Base-by-base conservation (phyloP, 2,113 vertebrate species). In the Osmerus mordax region DNA sequence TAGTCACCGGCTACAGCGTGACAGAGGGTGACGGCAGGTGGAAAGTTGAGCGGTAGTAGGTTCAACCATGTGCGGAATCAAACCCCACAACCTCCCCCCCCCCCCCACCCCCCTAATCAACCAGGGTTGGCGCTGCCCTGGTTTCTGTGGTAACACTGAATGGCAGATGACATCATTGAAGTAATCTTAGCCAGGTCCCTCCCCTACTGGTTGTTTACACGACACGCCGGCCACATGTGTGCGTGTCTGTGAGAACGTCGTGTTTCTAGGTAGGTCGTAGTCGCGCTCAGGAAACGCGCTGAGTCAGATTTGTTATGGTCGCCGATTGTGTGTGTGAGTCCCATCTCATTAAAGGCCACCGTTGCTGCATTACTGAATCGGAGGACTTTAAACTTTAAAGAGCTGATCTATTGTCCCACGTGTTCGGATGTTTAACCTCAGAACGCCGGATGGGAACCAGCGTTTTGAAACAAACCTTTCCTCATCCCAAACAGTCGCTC, bases 51-150 rank as follows among this genome's bases (percentile, higher is more conserved):
- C 76, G 73, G 78, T 87, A 55, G 51, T 64, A 41, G 59, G 61
- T 76, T 70, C n/a, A 41, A 72, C 64, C 65, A 64, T 1, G 67
- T 51, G 25, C 80, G 85, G 86, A 87, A 87, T 90, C 83, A 84
- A 62, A 62, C 28, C 21, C 6, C 21, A 62, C 25, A 16, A n/a
- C 18, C 13, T 23, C 59, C 53, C 80, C 86, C 86, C 87, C 88
- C 90, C 86, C 23, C 23, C 23, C 23, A 23, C 23, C 83, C 2
- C 59, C 65, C 65, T 59, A 23, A 53, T 41, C 59, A 16, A 56
- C 68, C 90, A 82, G 87, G 86, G 89, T 92, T 91, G 91, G 90
- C 56, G 0, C 73, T 89, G 90, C 91, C 91, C 91, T 86, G 90
- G 87, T 89, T 93, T 92, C 87, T 81, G 80, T 87, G 85, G 91